Evolutionary conservation across 2,888 invertebrate species (phyloP).

Genomic region (Lomographa bimaculata): DNA sequence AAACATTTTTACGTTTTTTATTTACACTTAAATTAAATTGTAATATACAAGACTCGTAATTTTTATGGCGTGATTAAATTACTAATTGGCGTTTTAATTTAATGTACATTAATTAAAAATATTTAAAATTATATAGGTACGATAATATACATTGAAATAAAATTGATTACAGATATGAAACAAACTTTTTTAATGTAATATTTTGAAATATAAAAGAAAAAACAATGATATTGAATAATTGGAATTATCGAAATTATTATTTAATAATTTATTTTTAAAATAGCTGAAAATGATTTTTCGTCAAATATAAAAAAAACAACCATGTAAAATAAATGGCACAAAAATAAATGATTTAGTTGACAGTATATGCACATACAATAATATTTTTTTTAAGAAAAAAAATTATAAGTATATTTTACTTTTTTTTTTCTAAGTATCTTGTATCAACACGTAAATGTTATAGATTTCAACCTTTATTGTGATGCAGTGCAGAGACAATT

Average conservation of each 20-base stretch:
- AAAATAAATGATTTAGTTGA: conserved; percentile 6
- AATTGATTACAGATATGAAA: too few relatives aligned
- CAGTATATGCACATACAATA: conserved; percentile 6
- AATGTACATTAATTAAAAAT: conserved; percentile 20
- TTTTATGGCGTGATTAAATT: conserved; percentile 29
- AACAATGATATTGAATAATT: too few relatives aligned
- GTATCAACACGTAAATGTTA: too few relatives aligned
- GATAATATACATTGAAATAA: not conserved
- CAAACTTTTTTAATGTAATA: too few relatives aligned
- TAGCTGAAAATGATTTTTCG: not conserved
- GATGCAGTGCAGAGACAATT: too few relatives aligned
- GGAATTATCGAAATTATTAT: not conserved
- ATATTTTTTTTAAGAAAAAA: too few relatives aligned
- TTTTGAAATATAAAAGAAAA: too few relatives aligned
- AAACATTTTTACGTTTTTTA: conserved; percentile 12
- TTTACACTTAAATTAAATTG: conserved; percentile 26
- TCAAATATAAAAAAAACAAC: conserved; percentile 2
- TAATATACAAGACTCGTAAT: conserved; percentile 27
- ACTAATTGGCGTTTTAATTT: conserved; percentile 27
- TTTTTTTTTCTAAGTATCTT: too few relatives aligned
- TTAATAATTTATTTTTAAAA: not conserved
- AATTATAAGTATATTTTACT: too few relatives aligned
- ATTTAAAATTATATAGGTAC: conserved; percentile 5
- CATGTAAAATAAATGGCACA: conserved; percentile 19
- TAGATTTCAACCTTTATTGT: too few relatives aligned